A percentile compares a stretch with the other conserved stretches of the same genome.
Conservation (phyloP, 2,113 vertebrate species). For the Enhydra lutris region DNA sequence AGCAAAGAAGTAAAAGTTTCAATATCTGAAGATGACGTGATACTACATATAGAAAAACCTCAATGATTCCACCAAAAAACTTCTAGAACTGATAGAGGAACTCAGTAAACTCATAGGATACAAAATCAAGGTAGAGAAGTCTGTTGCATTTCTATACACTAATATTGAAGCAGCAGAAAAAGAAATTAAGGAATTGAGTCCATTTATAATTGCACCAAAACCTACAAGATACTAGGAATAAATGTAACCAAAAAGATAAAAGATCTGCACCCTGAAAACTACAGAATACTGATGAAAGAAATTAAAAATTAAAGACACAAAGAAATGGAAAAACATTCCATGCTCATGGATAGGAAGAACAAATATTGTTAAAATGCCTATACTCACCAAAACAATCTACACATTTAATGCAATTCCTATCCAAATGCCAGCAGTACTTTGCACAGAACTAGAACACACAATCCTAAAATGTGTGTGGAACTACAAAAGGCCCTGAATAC, state of each 20-base stretch:
- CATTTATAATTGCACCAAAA: background rate
- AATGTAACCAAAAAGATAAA: background rate
- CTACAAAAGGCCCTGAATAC: background rate
- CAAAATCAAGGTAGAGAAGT: background rate
- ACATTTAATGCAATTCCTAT: background rate
- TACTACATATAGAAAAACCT: background rate
- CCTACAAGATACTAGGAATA: background rate
- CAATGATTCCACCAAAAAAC: background rate
- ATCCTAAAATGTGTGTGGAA: background rate
- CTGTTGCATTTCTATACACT: background rate
- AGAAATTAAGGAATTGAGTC: background rate
- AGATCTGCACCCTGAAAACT: background rate
- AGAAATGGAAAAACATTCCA: background rate
- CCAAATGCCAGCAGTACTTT: background rate
- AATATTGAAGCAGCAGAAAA: no score
- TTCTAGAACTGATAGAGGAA: background rate
- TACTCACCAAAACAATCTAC: background rate
- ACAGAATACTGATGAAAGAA: background rate
- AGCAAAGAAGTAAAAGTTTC: background rate
- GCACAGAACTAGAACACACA: background rate
- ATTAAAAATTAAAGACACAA: background rate
- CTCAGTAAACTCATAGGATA: background rate
- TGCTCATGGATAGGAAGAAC: background rate
- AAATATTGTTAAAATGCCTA: background rate
- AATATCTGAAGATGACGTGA: background rate